These are phyloP conservation scores for Stichopus chloronotus DNA, from an alignment of 35 echinoderm and acorn worm genomes.

Conservation along the genomic window DNA sequence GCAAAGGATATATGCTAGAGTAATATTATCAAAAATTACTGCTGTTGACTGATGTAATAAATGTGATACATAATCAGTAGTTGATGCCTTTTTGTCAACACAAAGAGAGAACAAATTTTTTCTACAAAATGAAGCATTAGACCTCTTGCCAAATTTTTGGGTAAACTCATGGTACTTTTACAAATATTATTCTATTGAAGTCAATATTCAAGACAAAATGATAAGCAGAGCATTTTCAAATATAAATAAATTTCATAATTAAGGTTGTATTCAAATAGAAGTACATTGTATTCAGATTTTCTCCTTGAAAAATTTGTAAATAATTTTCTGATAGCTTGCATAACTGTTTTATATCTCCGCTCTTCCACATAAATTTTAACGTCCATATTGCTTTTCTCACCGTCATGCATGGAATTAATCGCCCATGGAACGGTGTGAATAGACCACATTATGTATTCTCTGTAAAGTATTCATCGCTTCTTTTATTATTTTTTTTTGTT, in stretches of 20 bases:
- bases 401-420: background rate
- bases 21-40: no score
- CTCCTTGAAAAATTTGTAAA: slow-evolving; percentile 5
- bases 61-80: no score
- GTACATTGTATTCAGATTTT: slow-evolving; percentile 39
- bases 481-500: background rate
- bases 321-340: slow-evolving; percentile 21
- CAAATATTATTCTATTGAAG: background rate
- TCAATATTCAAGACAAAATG: background rate
- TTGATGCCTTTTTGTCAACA: no score
- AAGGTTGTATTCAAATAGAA: slow-evolving; percentile 31
- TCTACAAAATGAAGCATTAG: background rate
- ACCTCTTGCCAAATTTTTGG: slow-evolving; percentile 7
- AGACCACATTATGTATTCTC: slow-evolving; percentile 60
- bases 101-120: background rate
- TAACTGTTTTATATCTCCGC: background rate
- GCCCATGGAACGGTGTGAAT: slow-evolving; percentile 7
- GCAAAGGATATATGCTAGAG: no score
- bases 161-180: slow-evolving; percentile 10
- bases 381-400: background rate
- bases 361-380: slow-evolving; percentile 5
- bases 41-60: no score
- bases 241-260: background rate
- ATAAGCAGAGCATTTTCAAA: background rate
- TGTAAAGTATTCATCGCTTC: slow-evolving; percentile 57